These are phyloP conservation scores for Clarias magur DNA, from an alignment of 2,113 vertebrate genomes.

Conservation along the genomic window DNA sequence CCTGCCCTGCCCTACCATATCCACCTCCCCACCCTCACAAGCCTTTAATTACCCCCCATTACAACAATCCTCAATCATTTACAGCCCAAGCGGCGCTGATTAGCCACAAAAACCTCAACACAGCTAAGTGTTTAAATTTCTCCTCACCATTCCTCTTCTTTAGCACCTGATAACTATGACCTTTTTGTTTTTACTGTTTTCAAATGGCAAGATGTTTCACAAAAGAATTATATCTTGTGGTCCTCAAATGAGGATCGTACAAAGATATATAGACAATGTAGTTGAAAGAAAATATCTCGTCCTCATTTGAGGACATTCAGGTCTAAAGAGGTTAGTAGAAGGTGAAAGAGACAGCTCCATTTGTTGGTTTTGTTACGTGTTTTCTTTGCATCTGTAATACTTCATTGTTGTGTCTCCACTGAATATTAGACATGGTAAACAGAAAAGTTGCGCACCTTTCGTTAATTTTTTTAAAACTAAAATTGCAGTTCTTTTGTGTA, in stretches of 20 bases:
- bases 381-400: background rate
- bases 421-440: background rate
- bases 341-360: background rate
- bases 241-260: too few species aligned
- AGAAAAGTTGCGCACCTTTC: background rate
- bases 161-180: too few species aligned
- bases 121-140: background rate
- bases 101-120: constrained; percentile 7
- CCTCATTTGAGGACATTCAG: too few species aligned
- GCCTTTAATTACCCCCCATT: constrained; percentile 32
- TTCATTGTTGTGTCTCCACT: background rate
- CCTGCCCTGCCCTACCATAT: background rate
- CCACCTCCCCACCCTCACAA: constrained; percentile 6
- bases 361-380: background rate
- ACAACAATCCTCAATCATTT: background rate
- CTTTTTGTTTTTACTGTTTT: too few species aligned
- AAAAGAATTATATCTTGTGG: too few species aligned
- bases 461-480: too few species aligned
- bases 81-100: background rate
- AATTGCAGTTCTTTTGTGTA: background rate
- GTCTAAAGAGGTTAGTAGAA: too few species aligned
- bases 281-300: too few species aligned
- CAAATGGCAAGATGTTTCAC: too few species aligned
- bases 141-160: too few species aligned
- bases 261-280: too few species aligned